These are phyloP conservation scores for Lophochroa leadbeateri DNA, from an alignment of 2,113 vertebrate species.

Conservation along the genomic window DNA sequence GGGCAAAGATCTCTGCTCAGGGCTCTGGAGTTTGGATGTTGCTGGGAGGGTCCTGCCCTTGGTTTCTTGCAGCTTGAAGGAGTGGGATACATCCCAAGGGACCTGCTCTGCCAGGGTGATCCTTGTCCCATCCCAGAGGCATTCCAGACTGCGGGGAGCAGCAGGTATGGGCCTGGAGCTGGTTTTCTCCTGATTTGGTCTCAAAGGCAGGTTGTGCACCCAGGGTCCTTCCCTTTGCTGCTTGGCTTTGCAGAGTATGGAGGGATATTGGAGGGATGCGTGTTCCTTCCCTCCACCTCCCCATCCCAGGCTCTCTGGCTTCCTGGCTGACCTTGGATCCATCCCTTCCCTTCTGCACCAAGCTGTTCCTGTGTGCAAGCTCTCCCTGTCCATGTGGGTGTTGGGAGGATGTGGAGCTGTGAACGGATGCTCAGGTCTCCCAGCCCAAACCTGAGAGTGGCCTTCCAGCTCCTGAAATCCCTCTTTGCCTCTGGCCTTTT, in stretches of 20 bases:
- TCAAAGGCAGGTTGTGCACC: rapidly evolving
- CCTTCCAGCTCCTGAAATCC: neutral
- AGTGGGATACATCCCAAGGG: neutral
- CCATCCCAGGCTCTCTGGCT: neutral
- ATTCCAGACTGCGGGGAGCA: neutral
- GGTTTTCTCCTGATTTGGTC: rapidly evolving
- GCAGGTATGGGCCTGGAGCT: neutral
- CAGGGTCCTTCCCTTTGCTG: neutral
- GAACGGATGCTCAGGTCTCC: neutral
- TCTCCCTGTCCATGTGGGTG: neutral
- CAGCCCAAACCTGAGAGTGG: rapidly evolving
- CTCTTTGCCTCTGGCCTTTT: neutral
- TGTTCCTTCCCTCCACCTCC: neutral
- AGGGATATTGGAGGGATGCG: rapidly evolving
- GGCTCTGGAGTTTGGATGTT: neutral
- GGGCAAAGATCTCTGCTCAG: neutral
- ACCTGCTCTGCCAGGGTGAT: neutral
- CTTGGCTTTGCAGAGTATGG: neutral
- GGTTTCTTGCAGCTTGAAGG: neutral
- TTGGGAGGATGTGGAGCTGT: neutral
- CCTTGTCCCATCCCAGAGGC: rapidly evolving
- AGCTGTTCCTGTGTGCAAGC: neutral
- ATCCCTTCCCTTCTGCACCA: neutral
- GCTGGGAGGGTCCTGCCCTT: neutral
- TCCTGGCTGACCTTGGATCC: slow-evolving; percentile 10